Evolutionary conservation across 2,888 invertebrate species (phyloP), one percentile per base, ranked within the genome.

Genomic region (Heteromurus nitidus): DNA sequence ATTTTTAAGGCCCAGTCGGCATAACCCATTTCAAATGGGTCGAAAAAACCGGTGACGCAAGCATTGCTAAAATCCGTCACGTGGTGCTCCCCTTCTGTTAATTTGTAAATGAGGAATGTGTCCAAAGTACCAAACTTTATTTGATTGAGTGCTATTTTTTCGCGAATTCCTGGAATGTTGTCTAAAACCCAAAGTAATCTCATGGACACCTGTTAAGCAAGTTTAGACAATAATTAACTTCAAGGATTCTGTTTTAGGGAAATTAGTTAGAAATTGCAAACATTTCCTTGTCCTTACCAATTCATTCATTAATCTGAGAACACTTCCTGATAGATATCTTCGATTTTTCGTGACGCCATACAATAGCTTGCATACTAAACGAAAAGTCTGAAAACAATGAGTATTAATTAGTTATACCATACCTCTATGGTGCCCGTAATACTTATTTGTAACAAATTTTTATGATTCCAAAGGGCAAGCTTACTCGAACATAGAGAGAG

Each of bases 61-160:
- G 96, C 96, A 86, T 94, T 95, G 0, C 96, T 95, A n/a, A 94
- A 93, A 88, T 99, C 99, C 0, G 95, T 95, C 77, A 95, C 92
- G 89, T 95, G 95, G 28, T 92, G 88, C 36, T 84, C 86, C 22
- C 87, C 87, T 72, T 83, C 84, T 65, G 87, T 87, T 58, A 91
- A 88, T 86, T 90, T 90, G 89, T 91, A 90, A 73, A 92, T 84
- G 65, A 99, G 91, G 97, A 97, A 99, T 0, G 97, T 95, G 88
- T 99, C 99, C 72, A 99, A 90, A 0, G 96, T 95, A 5, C 97
- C 95, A 89, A 96, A 95, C 85, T 93, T 91, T 47, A 93, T 92
- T 65, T 89, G 88, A 83, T 90, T 89, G 3, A 93, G 90, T 0
- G 94, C 94, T 44, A 87, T 85, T 76, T 86, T 87, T 85, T 91